Percentiles rank a stretch among this genome's conserved stretches.
Conservation (phyloP, 2,888 invertebrate species). For the Drosophila aldrichi region DNA sequence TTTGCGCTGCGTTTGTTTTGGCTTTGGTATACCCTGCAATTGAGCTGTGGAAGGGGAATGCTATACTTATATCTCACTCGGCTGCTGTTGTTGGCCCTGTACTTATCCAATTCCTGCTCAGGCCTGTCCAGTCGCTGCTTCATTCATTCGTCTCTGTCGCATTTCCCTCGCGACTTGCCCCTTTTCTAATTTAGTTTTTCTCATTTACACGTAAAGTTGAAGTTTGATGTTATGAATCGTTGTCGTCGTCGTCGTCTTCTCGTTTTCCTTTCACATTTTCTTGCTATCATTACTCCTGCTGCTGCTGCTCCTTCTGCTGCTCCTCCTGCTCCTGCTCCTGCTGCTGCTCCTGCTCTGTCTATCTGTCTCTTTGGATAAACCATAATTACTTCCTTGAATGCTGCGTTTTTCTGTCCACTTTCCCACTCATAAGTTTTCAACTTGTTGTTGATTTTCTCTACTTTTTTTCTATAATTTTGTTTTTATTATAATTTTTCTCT, state of each 20-base stretch:
- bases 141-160: constrained; percentile 76
- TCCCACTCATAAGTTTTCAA: constrained; percentile 34
- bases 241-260: constrained; percentile 13
- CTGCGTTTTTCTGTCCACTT: constrained; percentile 59
- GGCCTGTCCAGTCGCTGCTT: constrained; percentile 9
- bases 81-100: constrained; percentile 16
- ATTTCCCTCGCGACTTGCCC: constrained; percentile 24
- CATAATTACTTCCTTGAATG: constrained; percentile 84
- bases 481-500: constrained; percentile 16
- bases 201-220: constrained; percentile 65
- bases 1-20: constrained; percentile 19
- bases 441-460: constrained; percentile 39
- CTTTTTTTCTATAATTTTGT: constrained; percentile 15
- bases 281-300: constrained; percentile 9
- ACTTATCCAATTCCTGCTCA: constrained; percentile 14
- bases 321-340: neutral
- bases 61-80: neutral
- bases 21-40: constrained; percentile 7
- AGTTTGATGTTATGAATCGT: constrained; percentile 64
- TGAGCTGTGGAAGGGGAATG: neutral
- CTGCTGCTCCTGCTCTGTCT: constrained; percentile 9
- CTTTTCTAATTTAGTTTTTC: constrained; percentile 72
- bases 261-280: constrained; percentile 27
- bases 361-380: constrained; percentile 77
- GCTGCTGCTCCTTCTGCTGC: neutral